Evolutionary conservation across 2,797 vertebrate species (phyloP).

Genomic region (Amphiprion clarkii): DNA sequence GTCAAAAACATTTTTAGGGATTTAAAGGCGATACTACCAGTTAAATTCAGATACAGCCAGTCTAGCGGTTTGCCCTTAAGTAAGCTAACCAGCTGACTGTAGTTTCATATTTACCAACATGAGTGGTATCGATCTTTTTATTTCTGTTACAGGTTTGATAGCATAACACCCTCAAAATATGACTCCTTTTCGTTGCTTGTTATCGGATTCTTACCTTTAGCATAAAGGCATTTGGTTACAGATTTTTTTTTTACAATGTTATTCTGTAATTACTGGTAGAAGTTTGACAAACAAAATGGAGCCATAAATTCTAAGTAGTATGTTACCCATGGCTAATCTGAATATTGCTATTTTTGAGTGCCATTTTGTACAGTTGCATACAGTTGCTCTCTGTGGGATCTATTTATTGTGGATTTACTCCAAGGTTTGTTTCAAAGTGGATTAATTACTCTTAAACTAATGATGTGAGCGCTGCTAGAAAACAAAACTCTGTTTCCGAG

Average conservation of each 20-base stretch:
- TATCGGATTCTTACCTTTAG: no score
- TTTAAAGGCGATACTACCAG: no score
- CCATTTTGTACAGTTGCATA: constrained; percentile 10
- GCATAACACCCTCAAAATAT: no score
- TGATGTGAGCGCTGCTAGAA: constrained; percentile 27
- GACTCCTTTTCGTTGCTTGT: no score
- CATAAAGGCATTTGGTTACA: no score
- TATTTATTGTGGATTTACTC: constrained; percentile 1
- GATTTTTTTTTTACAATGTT: not conserved
- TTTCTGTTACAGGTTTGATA: no score
- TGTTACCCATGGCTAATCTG: not conserved
- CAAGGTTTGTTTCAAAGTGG: constrained; percentile 35
- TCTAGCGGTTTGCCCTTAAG: no score
- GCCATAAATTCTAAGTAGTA: not conserved
- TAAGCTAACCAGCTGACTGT: no score
- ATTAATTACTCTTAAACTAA: constrained; percentile 52
- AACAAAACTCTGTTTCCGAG: constrained; percentile 38
- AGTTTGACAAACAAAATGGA: not conserved
- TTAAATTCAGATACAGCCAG: no score
- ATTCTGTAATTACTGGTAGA: not conserved
- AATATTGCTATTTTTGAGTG: constrained; percentile 11
- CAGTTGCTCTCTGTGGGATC: constrained; percentile 22
- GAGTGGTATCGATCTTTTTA: no score
- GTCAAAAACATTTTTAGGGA: no score
- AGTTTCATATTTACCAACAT: no score